phyloP scores from a whole-genome alignment of 1,140 invertebrate genomes.

The Popillia japonica region DNA sequence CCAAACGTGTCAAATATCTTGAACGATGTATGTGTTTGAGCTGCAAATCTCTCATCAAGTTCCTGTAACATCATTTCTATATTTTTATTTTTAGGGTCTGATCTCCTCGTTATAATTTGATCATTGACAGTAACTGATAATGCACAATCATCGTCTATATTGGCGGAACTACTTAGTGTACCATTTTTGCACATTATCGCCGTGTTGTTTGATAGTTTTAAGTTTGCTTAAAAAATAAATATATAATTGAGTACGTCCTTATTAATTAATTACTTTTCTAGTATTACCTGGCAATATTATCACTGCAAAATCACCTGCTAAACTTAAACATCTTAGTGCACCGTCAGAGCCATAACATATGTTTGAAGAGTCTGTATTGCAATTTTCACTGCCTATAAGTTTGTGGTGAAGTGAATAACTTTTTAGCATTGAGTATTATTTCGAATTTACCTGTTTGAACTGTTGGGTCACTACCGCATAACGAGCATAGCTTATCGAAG shows the following conservation, averaged over 20 bases:
- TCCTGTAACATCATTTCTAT: slow-evolving; percentile 46
- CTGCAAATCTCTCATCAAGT: slow-evolving; percentile 50
- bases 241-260: no score
- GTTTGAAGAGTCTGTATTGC: slow-evolving; percentile 62
- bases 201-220: slow-evolving; percentile 52
- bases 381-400: slow-evolving; percentile 50
- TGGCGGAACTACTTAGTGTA: slow-evolving; percentile 59
- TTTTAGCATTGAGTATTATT: no score
- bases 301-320: slow-evolving; percentile 68
- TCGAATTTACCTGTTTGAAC: neutral
- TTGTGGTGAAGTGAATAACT: no score
- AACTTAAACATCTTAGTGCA: slow-evolving; percentile 66
- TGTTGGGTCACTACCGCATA: neutral
- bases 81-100: slow-evolving; percentile 47
- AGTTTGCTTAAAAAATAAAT: neutral
- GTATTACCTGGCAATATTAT: slow-evolving; percentile 57
- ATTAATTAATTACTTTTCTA: no score
- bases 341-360: slow-evolving; percentile 73
- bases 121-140: slow-evolving; percentile 67
- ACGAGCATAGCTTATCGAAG: neutral
- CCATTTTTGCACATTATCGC: slow-evolving; percentile 69
- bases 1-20: slow-evolving; percentile 64
- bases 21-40: slow-evolving; percentile 52
- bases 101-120: slow-evolving; percentile 64
- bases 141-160: slow-evolving; percentile 65